These are phyloP conservation scores for Rhabdomys dilectus DNA, from an alignment of 2,113 vertebrate genomes.

Conservation along the genomic window DNA sequence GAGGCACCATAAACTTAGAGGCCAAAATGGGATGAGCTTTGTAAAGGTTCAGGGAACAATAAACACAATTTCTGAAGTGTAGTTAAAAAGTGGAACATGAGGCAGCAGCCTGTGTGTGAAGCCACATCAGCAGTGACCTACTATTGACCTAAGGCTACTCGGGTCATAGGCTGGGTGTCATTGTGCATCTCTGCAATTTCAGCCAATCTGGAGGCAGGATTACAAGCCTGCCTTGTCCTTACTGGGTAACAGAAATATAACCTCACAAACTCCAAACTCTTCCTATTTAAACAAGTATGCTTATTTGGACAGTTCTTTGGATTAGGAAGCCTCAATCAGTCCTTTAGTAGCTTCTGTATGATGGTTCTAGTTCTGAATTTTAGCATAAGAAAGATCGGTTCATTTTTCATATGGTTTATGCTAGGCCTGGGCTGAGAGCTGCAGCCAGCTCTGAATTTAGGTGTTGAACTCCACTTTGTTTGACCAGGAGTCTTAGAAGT, in stretches of 20 bases:
- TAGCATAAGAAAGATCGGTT: background rate
- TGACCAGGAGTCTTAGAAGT: background rate
- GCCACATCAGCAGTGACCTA: background rate
- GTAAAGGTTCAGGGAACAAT: background rate
- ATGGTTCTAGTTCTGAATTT: background rate
- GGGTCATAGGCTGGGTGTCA: background rate
- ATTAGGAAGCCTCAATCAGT: background rate
- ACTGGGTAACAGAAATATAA: background rate
- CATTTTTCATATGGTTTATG: background rate
- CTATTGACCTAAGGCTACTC: background rate
- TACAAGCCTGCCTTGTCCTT: background rate
- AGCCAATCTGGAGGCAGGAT: background rate
- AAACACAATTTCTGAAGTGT: background rate
- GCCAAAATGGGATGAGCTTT: background rate
- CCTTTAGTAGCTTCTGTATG: background rate
- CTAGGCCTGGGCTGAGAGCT: background rate
- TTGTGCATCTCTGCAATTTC: too few relatives aligned
- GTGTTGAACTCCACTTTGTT: background rate
- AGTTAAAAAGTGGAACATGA: background rate
- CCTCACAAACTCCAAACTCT: background rate
- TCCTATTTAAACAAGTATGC: background rate
- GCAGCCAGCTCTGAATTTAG: background rate
- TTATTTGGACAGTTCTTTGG: background rate
- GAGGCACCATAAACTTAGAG: background rate
- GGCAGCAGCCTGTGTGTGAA: background rate